A percentile compares a stretch with the other conserved stretches of the same genome.
phyloP scores from a whole-genome alignment of 2,113 vertebrate species.

The Noturus placidus region DNA sequence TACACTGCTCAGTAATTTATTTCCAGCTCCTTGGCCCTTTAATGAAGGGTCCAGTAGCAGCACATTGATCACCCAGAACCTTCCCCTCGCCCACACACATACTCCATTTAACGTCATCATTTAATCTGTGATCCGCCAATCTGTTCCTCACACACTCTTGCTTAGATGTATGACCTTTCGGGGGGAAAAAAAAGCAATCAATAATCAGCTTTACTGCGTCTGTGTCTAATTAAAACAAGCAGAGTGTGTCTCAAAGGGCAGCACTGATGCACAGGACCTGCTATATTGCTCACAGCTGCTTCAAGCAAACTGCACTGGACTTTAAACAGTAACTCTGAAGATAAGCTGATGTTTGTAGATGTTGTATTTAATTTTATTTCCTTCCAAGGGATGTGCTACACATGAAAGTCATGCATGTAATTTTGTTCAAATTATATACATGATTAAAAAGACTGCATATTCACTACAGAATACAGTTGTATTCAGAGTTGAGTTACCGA shows the following conservation, averaged over 20 bases:
- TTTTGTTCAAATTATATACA: neutral
- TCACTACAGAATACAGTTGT: neutral
- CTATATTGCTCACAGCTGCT: neutral
- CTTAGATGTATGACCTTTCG: slow-evolving; percentile 74
- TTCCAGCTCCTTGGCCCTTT: slow-evolving; percentile 51
- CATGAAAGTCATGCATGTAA: no score
- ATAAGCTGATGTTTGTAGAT: neutral
- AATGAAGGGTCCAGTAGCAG: slow-evolving; percentile 53
- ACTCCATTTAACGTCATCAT: slow-evolving; percentile 57
- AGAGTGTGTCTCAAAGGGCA: slow-evolving; percentile 62
- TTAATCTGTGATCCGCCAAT: slow-evolving; percentile 60
- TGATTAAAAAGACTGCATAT: neutral
- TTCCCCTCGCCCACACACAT: slow-evolving; percentile 18
- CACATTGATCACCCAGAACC: slow-evolving; percentile 55
- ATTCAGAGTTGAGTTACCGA: neutral
- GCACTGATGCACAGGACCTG: slow-evolving; percentile 41
- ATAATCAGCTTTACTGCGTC: slow-evolving; percentile 67
- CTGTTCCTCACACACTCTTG: slow-evolving; percentile 50
- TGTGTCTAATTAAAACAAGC: slow-evolving; percentile 65
- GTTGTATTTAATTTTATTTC: neutral
- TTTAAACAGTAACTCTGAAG: neutral
- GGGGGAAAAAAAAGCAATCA: slow-evolving; percentile 68
- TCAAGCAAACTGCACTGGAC: slow-evolving; percentile 1
- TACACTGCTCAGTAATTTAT: slow-evolving; percentile 54
- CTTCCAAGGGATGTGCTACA: neutral